Evolutionary conservation across 2,113 vertebrate species (phyloP).

Genomic region (Nannobrachium achirus): DNA sequence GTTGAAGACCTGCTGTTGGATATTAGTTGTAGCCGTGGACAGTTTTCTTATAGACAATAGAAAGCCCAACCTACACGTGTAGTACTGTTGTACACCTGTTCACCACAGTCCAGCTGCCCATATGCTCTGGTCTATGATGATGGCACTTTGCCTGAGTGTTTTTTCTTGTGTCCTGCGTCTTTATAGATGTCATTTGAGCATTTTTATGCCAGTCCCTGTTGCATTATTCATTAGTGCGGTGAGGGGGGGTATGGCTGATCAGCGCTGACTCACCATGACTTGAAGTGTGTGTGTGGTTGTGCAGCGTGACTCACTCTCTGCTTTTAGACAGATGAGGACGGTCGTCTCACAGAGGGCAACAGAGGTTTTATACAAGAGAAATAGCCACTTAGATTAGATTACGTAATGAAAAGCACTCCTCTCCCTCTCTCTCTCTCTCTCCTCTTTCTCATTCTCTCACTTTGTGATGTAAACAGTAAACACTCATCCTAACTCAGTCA

Average conservation of each 20-base stretch:
- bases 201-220: conserved; percentile 56
- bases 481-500: conserved; percentile 55
- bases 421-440: conserved; percentile 26
- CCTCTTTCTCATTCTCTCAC: background rate
- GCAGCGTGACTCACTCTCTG: conserved; percentile 71
- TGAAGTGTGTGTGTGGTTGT: conserved; percentile 16
- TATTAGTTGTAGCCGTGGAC: background rate
- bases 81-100: conserved; percentile 45
- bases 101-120: conserved; percentile 41
- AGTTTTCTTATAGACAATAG: conserved; percentile 37
- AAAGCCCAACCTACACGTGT: conserved; percentile 40
- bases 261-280: conserved; percentile 74
- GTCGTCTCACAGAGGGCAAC: conserved; percentile 65
- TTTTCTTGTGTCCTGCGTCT: conserved; percentile 43
- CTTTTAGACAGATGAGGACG: conserved; percentile 79
- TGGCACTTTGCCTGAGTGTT: conserved; percentile 1
- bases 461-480: conserved; percentile 9
- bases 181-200: conserved; percentile 63
- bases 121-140: conserved; percentile 11
- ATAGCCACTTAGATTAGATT: conserved; percentile 75
- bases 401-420: conserved; percentile 59
- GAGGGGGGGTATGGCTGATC: conserved; percentile 60
- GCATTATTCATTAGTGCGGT: conserved; percentile 74
- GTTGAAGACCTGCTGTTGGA: conserved; percentile 8
- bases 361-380: conserved; percentile 73